Base-by-base conservation (phyloP, 2,888 invertebrate species). In the Hemistola chrysoprasaria region DNA sequence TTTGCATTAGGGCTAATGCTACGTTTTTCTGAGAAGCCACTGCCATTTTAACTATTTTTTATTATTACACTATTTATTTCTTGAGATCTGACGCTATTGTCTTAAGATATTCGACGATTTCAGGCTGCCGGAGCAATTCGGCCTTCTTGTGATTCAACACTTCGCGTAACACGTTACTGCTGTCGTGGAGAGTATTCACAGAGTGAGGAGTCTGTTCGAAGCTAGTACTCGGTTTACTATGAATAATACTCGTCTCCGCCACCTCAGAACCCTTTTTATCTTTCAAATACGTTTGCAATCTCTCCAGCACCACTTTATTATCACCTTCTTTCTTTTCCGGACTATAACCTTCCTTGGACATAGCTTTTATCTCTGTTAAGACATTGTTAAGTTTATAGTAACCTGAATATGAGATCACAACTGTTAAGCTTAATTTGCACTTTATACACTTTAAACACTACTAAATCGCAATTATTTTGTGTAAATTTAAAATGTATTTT, bases 291-390 rank as follows among this genome's bases (percentile, higher is more conserved):
- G 78, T 71, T 47, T 90, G 90, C 43, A 90, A 71, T 71, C 78
- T 79, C 53, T 90, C 90, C 45, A 89, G 65, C 37, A 90, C 89
- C 10, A 82, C 78, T 79, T 90, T 89, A 56, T 71, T 88, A 55
- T 89, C 88, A 49, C 78, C 72, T 69, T 88, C 88, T 74, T 82
- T 89, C 60, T 82, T 84, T 57, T 87, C 87, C 44, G 78, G 66
- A 70, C 67, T 78, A 82, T 86, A 86, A 84, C 86, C 86, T 79
- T 88, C 88, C 75, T 80, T 86, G 61, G 88, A 85, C 88, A 88
- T 88, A 38, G 71, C 78, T 75, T 53, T 45, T 40, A 30, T 25
- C 37, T 22, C 36, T 43, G 54, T 58, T 71, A 16, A 3, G 63
- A 64, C 71, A 71, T 71, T 34, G 45, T 58, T 8, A 31, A 25